Conservation (phyloP, 2,113 vertebrate genomes). For the Bagarius yarrelli region DNA sequence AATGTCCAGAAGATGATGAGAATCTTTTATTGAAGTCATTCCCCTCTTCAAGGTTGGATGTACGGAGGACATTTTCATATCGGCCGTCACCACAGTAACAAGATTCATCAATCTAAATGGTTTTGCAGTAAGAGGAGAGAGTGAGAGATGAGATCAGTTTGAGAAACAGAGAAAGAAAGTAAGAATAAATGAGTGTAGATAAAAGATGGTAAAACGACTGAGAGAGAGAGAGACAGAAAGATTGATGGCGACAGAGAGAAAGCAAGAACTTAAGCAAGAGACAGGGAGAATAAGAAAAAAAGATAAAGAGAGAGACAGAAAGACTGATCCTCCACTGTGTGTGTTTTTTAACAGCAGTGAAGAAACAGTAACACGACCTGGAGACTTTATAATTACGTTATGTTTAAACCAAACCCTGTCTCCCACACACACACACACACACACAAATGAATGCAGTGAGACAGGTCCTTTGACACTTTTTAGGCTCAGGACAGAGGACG, state of each 20-base stretch:
- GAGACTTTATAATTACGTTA: background rate
- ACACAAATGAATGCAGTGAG: background rate
- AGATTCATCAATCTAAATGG: background rate
- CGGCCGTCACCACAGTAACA: slow-evolving; percentile 2
- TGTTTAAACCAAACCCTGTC: background rate
- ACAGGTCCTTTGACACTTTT: background rate
- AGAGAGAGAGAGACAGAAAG: background rate
- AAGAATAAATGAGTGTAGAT: background rate
- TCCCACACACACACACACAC: background rate
- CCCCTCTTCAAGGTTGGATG: slow-evolving; percentile 9
- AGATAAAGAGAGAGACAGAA: too few relatives aligned
- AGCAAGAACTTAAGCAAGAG: background rate
- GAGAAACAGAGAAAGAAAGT: background rate
- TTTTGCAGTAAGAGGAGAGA: background rate
- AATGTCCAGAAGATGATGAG: slow-evolving; percentile 10
- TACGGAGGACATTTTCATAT: slow-evolving; percentile 18
- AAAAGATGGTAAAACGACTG: background rate
- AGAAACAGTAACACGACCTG: too few relatives aligned
- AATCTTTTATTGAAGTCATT: slow-evolving; percentile 30
- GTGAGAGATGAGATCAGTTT: background rate
- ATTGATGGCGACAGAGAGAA: background rate
- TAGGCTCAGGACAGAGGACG: background rate
- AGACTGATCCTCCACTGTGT: too few relatives aligned
- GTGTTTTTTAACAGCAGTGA: too few relatives aligned
- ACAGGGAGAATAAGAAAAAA: background rate